Evolutionary conservation across 2,113 vertebrate species (phyloP).

Genomic region (Aptenodytes forsteri): DNA sequence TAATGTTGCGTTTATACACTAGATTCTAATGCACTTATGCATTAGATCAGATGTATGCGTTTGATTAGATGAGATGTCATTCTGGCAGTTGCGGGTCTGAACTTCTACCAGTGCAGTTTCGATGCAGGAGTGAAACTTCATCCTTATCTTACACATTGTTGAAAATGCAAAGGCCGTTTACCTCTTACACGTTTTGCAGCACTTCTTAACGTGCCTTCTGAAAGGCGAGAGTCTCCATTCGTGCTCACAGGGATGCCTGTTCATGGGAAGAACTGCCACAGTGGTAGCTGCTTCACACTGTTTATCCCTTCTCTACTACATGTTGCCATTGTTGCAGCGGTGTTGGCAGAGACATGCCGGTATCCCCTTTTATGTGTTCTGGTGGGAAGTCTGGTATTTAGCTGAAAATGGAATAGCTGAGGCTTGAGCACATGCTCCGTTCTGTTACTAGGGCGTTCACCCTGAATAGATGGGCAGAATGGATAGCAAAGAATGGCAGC

Average conservation of each 20-base stretch:
- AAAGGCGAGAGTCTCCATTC: neutral
- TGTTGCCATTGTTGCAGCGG: neutral
- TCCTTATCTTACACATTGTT: neutral
- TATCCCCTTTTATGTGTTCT: neutral
- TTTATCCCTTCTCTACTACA: neutral
- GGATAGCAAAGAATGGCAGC: neutral
- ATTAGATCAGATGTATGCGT: neutral
- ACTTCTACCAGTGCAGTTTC: neutral
- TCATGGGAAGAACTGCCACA: neutral
- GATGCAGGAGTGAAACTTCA: neutral
- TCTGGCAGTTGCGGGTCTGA: neutral
- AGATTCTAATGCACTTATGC: neutral
- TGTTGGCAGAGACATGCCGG: neutral
- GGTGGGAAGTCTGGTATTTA: neutral
- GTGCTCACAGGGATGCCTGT: accelerated
- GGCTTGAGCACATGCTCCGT: neutral
- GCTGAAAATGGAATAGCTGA: neutral
- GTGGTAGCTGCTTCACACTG: neutral
- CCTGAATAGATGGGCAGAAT: neutral
- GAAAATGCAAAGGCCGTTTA: neutral
- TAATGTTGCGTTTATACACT: neutral
- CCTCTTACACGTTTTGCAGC: accelerated
- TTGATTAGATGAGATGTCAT: neutral
- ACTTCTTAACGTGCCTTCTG: neutral
- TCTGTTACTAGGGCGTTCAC: neutral